phyloP scores from a whole-genome alignment of 2,113 vertebrate species.

The Pardalotus punctatus region DNA sequence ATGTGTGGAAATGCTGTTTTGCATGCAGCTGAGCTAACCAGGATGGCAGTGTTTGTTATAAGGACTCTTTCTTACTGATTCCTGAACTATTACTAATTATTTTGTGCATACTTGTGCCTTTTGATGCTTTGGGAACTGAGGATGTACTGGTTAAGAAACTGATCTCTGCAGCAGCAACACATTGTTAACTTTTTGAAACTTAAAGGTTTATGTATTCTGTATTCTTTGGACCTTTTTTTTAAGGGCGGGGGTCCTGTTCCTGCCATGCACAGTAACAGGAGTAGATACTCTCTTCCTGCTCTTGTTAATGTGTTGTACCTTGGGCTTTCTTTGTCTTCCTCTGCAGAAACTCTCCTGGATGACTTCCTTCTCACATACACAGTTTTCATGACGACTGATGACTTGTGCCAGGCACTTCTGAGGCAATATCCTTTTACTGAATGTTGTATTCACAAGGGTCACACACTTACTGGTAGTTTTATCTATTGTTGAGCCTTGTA shows the following conservation, averaged over 20 bases:
- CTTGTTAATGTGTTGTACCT: background rate
- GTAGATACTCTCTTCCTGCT: background rate
- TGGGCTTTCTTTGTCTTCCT: conserved; percentile 50
- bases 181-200: background rate
- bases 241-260: accelerated
- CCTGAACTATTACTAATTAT: background rate
- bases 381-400: conserved; percentile 94
- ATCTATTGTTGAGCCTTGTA: background rate
- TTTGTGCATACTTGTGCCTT: background rate
- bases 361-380: conserved; percentile 96
- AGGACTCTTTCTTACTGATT: background rate
- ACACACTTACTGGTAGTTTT: background rate
- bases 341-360: conserved; percentile 89
- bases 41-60: background rate
- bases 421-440: conserved; percentile 94
- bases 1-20: background rate
- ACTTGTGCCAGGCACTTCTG: conserved; percentile 93
- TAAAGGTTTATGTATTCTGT: background rate
- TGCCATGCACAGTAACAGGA: background rate
- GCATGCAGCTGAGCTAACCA: background rate
- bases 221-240: background rate
- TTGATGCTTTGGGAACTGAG: background rate
- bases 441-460: background rate
- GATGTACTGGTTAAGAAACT: background rate
- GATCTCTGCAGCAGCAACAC: background rate